Evolutionary conservation across 1,140 invertebrate species (phyloP), one percentile per base, ranked within the genome.

Genomic region (Bombyx mandarina): DNA sequence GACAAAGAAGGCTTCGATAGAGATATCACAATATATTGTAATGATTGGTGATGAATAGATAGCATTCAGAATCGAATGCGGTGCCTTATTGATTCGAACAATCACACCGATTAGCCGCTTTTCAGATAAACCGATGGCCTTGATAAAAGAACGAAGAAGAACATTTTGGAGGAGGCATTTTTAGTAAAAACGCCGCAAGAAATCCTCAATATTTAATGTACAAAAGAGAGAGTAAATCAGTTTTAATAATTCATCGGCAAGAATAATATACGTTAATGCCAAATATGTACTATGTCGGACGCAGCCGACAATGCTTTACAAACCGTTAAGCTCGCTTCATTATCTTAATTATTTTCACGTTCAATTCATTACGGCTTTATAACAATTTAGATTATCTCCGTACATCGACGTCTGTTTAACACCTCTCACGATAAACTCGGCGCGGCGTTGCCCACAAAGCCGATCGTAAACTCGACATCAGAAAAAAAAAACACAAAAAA

Each of bases 281-380:
- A 35, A 35, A 35, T 35, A 35, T 18, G 12, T 18, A 18, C 1
- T 35, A 35, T 35, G 2, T 35, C 26, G 26, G 26, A 42, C 18
- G 43, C 43, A 43, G 1, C 45, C 43, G 10, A 54, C 45, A 54
- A 9, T 45, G 22, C 35, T 51, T 64, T 51, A 64, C 58, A 58
- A 63, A 66, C 51, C 54, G 57, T 65, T 62, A 60, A 65, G 60
- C 57, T 53, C 57, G 57, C 46, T 59, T 54, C 54, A 61, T 61
- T 61, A 77, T 75, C 69, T 71, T 69, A 77, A 79, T 77, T 72
- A 72, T 71, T 68, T 74, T 71, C 65, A 66, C 56, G 66, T 74
- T 63, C 69, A 73, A 76, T 77, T 76, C 69, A 77, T 77, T 74
- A 74, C 73, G 65, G 57, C 53, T 61, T 61, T 60, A 69, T 67